Evolutionary conservation across 2,797 vertebrate genomes (phyloP).

Genomic region (Anguilla pacifica): DNA sequence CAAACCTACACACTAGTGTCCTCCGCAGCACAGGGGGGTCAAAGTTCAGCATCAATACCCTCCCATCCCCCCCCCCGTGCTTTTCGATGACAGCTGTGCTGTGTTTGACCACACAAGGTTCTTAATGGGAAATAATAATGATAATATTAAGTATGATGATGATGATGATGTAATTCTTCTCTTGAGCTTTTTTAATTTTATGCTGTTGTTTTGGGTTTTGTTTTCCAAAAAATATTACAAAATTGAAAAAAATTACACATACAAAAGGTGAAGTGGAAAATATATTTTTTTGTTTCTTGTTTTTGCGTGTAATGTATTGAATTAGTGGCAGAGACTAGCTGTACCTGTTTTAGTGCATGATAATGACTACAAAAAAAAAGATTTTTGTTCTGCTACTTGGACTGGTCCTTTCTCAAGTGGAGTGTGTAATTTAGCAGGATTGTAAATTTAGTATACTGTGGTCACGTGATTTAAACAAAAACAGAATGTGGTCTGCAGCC

Average conservation of each 20-base stretch:
- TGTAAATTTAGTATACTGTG: constrained; percentile 88
- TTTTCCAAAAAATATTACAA: constrained; percentile 67
- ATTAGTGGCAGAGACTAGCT: constrained; percentile 73
- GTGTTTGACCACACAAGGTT: constrained; percentile 67
- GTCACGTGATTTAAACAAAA: constrained; percentile 78
- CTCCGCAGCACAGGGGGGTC: constrained; percentile 62
- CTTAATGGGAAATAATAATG: constrained; percentile 55
- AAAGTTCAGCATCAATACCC: constrained; percentile 36
- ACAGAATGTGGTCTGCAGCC: constrained; percentile 81
- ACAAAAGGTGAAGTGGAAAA: constrained; percentile 21
- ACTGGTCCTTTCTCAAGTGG: constrained; percentile 89
- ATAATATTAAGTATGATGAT: constrained; percentile 51
- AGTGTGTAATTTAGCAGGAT: constrained; percentile 87
- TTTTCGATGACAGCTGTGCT: constrained; percentile 77
- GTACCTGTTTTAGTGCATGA: constrained; percentile 81
- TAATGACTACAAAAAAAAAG: constrained; percentile 56
- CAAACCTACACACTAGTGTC: constrained; percentile 54
- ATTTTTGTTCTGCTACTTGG: constrained; percentile 78
- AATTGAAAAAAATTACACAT: constrained; percentile 39
- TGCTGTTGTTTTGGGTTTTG: constrained; percentile 62
- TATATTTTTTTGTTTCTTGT: constrained; percentile 68
- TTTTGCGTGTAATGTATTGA: constrained; percentile 60
- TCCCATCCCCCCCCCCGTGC: constrained; percentile 28
- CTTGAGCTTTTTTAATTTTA: constrained; percentile 58
- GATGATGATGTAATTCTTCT: constrained; percentile 57